Evolutionary conservation across 1,140 invertebrate species (phyloP).

Genomic region (Panulirus ornatus): DNA sequence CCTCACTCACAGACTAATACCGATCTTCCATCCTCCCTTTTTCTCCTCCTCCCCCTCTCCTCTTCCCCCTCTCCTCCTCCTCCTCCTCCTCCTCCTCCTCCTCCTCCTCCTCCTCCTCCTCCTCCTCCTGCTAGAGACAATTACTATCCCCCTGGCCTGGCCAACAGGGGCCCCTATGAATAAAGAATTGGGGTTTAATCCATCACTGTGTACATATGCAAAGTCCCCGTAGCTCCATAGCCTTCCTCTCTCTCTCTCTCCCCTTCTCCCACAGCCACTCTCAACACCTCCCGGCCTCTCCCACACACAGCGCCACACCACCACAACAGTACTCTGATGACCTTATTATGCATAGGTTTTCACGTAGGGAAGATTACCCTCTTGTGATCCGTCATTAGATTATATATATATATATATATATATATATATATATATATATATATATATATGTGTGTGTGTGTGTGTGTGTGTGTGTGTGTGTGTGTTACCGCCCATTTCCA

Average conservation of each 20-base stretch:
- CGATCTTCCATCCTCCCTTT: neutral
- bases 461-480: constrained; percentile 1
- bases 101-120: neutral
- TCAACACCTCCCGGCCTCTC: too few relatives aligned
- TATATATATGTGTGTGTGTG: constrained; percentile 11
- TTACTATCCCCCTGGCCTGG: neutral
- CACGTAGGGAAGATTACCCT: too few relatives aligned
- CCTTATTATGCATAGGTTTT: too few relatives aligned
- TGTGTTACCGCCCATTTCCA: too few relatives aligned
- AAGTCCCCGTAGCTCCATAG: neutral
- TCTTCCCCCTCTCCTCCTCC: neutral
- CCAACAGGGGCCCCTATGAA: constrained; percentile 19
- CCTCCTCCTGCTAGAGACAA: neutral
- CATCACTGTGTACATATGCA: constrained; percentile 46
- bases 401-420: too few relatives aligned
- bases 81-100: neutral
- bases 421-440: too few relatives aligned
- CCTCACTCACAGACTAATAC: too few relatives aligned
- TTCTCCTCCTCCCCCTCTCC: neutral
- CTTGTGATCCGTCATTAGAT: too few relatives aligned
- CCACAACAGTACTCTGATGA: neutral
- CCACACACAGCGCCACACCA: neutral
- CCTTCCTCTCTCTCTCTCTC: neutral
- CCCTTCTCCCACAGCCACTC: neutral
- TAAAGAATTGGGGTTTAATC: constrained; percentile 54